Base-by-base conservation (phyloP, 2,888 invertebrate genomes). In the Antheraea assamensis region DNA sequence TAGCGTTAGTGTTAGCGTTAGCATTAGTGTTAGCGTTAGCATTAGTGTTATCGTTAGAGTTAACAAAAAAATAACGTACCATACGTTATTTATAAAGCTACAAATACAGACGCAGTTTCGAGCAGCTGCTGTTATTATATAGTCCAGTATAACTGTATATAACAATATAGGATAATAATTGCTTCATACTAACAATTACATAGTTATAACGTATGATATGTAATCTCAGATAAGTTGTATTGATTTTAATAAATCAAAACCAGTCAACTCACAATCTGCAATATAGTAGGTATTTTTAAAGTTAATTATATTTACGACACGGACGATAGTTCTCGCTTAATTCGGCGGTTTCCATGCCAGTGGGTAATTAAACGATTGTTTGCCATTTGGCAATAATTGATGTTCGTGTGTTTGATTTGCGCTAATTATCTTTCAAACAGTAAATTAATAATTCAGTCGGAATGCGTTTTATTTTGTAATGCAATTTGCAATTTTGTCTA, bases 301-400 rank as follows among this genome's bases (percentile, higher is more conserved):
- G 86, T 85, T 87, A 87, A 88, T 88, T 88, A 87, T 82, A 87
- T 88, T 88, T 88, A 90, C 88, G 85, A 84, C 83, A 82, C 76
- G 82, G 81, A 85, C 83, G 84, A 82, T 82, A 84, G 81, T 78
- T 84, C 83, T 82, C 85, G 91, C 87, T 91, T 91, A 91, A 92
- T 92, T 92, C 89, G 80, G 91, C 84, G 90, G 92, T 91, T 91
- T 90, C 87, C 91, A 88, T 87, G 84, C 89, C 86, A 87, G 86
- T 88, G 85, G 88, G 86, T 92, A 93, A 93, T 93, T 93, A 92
- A 92, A 87, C 91, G 89, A 90, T 91, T 93, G 93, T 93, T 92
- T 92, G 92, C 89, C 89, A 90, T 92, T 93, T 92, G 88, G 90
- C 82, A 86, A 90, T 92, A 92, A 92, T 93, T 92, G 89, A 92